Conservation (phyloP, 1,140 invertebrate genomes). For the Dinoponera quadriceps region DNA sequence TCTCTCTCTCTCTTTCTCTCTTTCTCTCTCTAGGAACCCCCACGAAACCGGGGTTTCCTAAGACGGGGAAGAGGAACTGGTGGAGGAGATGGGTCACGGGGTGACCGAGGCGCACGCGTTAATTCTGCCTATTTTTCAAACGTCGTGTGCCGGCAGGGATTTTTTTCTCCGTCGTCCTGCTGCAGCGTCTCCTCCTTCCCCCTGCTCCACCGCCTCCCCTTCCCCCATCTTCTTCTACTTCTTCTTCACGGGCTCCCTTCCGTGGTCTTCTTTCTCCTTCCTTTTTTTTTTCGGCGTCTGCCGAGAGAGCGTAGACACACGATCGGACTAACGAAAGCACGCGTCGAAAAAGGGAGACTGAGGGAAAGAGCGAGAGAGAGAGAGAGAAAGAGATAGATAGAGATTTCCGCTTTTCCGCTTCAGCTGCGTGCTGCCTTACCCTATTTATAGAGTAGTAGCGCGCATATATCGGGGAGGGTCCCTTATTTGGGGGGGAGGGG, state of each 20-base stretch:
- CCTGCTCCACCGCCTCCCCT: constrained; percentile 50
- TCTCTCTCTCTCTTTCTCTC: constrained; percentile 32
- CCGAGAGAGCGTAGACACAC: constrained; percentile 66
- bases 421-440: constrained; percentile 64
- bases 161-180: constrained; percentile 66
- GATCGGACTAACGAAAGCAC: constrained; percentile 67
- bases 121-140: constrained; percentile 83
- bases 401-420: constrained; percentile 80
- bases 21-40: constrained; percentile 37
- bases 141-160: constrained; percentile 65
- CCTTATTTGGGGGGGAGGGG: constrained; percentile 26
- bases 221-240: background rate
- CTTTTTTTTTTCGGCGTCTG: constrained; percentile 53
- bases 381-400: constrained; percentile 21
- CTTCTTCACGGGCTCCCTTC: background rate
- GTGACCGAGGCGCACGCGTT: constrained; percentile 76
- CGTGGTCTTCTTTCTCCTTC: constrained; percentile 2
- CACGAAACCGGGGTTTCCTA: background rate
- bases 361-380: background rate
- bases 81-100: constrained; percentile 39
- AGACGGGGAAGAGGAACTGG: constrained; percentile 12
- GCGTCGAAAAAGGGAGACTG: constrained; percentile 42
- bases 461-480: constrained; percentile 49
- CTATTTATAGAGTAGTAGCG: constrained; percentile 68
- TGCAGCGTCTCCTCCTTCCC: constrained; percentile 10